A percentile compares a stretch with the other conserved stretches of the same genome.
Evolutionary conservation across 1,140 invertebrate species (phyloP).

Genomic region (Drosophila nikananu): DNA sequence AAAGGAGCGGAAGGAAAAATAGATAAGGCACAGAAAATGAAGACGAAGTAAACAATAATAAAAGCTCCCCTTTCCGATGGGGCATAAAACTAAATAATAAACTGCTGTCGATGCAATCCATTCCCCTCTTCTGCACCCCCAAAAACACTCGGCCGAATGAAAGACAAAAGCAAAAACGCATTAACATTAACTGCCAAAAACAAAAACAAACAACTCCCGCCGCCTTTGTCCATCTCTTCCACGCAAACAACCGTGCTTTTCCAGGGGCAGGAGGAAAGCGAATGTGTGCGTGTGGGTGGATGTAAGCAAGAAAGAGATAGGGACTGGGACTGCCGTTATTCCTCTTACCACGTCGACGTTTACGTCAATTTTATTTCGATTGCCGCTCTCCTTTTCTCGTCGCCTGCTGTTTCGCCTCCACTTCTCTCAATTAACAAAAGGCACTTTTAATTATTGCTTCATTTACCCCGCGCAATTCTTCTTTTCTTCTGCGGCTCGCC

Average conservation of each 20-base stretch:
- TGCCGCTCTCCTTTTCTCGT: conserved; percentile 48
- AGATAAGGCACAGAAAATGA: conserved; percentile 66
- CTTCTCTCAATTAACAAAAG: conserved; percentile 74
- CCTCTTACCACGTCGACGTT: conserved; percentile 73
- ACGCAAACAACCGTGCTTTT: conserved; percentile 35
- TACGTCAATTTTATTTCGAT: conserved; percentile 74
- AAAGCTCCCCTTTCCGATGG: conserved; percentile 37
- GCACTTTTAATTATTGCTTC: conserved; percentile 82
- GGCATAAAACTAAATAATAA: conserved; percentile 60
- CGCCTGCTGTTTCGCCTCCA: conserved; percentile 13
- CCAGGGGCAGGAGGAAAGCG: conserved; percentile 18
- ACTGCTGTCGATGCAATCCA: conserved; percentile 61
- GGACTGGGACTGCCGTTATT: conserved; percentile 28
- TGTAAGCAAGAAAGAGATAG: conserved; percentile 8
- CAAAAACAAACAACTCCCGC: conserved; percentile 57
- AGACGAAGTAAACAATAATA: conserved; percentile 73
- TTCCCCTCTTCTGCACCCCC: conserved; percentile 9
- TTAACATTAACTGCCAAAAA: conserved; percentile 79
- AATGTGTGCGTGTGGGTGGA: conserved; percentile 23
- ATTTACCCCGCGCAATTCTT: conserved; percentile 52
- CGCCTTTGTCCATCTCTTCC: conserved; percentile 15
- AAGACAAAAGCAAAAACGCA: conserved; percentile 72
- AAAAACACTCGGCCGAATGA: conserved; percentile 1
- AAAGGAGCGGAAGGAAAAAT: conserved; percentile 14
- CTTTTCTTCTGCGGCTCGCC: conserved; percentile 5